Evolutionary conservation across 1,140 invertebrate genomes (phyloP).

Genomic region (Triops longicaudatus): DNA sequence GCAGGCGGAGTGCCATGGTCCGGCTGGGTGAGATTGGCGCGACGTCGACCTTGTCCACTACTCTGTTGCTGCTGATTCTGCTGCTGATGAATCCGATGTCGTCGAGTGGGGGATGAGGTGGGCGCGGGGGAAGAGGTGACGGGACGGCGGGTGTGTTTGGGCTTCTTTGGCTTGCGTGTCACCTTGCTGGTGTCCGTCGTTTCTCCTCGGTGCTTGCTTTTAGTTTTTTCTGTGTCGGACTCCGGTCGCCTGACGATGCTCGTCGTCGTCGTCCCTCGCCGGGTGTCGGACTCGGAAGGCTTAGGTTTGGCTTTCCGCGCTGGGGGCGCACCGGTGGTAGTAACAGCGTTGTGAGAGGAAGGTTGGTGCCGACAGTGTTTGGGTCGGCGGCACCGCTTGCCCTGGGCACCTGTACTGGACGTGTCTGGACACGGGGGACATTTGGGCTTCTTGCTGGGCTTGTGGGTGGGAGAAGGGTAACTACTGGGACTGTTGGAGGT

Average conservation of each 20-base stretch:
- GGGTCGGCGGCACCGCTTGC: background rate
- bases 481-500: slow-evolving; percentile 24
- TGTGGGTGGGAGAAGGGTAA: background rate
- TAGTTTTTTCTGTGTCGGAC: background rate
- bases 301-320: background rate
- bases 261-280: background rate
- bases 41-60: slow-evolving; percentile 1
- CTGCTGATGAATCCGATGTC: background rate
- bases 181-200: background rate
- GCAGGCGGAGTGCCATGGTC: background rate
- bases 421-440: background rate
- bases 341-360: background rate
- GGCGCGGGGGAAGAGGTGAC: background rate
- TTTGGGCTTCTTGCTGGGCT: slow-evolving; percentile 21
- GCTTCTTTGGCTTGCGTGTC: background rate
- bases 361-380: background rate
- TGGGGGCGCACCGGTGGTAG: background rate
- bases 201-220: background rate
- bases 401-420: background rate
- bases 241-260: background rate
- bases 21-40: background rate
- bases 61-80: slow-evolving; percentile 2
- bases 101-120: background rate
- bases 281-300: background rate
- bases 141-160: slow-evolving; percentile 12